phyloP scores from a whole-genome alignment of 2,797 vertebrate genomes.

The Tarsius wallacei region DNA sequence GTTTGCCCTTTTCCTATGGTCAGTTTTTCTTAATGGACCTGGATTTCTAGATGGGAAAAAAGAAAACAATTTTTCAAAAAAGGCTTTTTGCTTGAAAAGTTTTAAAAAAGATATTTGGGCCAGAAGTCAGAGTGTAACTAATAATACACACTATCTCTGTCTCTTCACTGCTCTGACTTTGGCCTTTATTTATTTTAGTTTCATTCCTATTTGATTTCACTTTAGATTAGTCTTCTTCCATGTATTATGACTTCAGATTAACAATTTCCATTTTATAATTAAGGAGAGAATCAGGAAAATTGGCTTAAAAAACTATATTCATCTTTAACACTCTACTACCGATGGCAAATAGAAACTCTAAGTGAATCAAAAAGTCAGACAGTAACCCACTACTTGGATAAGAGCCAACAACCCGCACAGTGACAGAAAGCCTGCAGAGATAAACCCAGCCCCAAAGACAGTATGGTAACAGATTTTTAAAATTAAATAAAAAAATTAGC shows the following conservation, averaged over 20 bases:
- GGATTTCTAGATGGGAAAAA: background rate
- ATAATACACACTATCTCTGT: background rate
- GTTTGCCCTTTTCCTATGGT: background rate
- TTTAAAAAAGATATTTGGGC: background rate
- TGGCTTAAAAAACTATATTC: background rate
- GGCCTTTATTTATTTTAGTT: background rate
- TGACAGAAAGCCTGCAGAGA: background rate
- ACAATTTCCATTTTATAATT: constrained; percentile 2
- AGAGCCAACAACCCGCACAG: background rate
- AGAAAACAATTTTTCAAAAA: background rate
- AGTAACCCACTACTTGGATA: background rate
- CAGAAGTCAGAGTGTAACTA: background rate
- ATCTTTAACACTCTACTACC: background rate
- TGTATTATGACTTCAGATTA: background rate
- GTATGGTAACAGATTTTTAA: constrained; percentile 38
- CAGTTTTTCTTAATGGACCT: background rate
- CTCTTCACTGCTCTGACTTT: background rate
- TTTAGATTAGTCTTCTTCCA: background rate
- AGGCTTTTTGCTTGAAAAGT: background rate
- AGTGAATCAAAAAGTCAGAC: background rate
- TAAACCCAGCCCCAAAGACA: background rate
- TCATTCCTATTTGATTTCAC: background rate
- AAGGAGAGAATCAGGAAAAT: constrained; percentile 34
- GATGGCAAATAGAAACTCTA: background rate
- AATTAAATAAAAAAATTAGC: no score